A percentile compares a stretch with the other conserved stretches of the same genome.
phyloP scores from a whole-genome alignment of 2,113 vertebrate genomes.

The Amblyopsis rosae region DNA sequence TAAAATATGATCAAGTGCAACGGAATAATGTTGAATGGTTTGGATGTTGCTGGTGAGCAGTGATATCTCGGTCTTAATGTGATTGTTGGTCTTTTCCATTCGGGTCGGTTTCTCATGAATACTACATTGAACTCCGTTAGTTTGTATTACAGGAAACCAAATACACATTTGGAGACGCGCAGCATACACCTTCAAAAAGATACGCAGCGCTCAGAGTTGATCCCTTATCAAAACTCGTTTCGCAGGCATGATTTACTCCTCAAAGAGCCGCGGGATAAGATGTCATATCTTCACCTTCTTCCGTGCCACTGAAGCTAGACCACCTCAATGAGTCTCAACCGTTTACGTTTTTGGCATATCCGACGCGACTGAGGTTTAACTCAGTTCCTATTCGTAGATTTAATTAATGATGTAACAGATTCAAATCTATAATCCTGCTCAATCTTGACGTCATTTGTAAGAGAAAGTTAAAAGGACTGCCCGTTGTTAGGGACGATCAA shows the following conservation, averaged over 20 bases:
- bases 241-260: conserved; percentile 2
- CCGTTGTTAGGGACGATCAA: not conserved
- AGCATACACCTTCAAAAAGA: conserved; percentile 1
- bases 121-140: conserved; percentile 15
- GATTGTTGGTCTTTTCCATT: not conserved
- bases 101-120: conserved; percentile 2
- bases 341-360: conserved; percentile 44
- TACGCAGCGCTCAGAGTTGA: not conserved
- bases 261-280: conserved; percentile 4
- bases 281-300: conserved; percentile 8
- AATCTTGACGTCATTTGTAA: not conserved
- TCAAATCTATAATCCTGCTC: conserved; percentile 25
- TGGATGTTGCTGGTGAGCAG: not conserved
- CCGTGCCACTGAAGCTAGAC: conserved; percentile 21
- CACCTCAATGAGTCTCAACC: conserved; percentile 7
- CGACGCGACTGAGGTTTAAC: conserved; percentile 21
- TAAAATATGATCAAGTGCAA: not conserved
- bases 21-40: not conserved
- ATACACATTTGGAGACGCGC: conserved; percentile 33
- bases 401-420: conserved; percentile 52
- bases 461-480: conserved; percentile 30
- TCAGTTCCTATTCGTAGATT: conserved; percentile 19
- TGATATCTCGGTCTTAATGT: conserved; percentile 15
- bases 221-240: conserved; percentile 9
- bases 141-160: conserved; percentile 21